Base-by-base conservation (phyloP, 2,888 invertebrate genomes). In the Rhynchonema sp. region DNA sequence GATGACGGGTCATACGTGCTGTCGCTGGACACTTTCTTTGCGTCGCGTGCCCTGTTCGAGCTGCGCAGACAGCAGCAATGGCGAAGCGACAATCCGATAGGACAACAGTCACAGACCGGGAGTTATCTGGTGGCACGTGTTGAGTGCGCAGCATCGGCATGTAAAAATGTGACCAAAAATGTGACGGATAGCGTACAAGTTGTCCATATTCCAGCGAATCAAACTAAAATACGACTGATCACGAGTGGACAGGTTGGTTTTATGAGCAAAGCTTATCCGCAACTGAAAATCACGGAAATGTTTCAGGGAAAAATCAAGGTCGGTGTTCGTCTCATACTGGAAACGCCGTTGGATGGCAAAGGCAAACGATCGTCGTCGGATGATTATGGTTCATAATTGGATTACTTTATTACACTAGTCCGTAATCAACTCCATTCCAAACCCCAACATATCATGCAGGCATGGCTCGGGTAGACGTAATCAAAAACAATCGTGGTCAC, bases 21-120 rank as follows among this genome's bases (percentile, higher is more conserved):
- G 30, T 67, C 68, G 3, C 26, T 70, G 59, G 68, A 69, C 61
- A 66, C 68, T 1, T 69, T 64, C 59, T 68, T 67, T 58, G 70
- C 69, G 0, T 62, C 64, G 22, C 63, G 68, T 22, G 64, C 70
- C 17, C 61, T 70, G 9, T 67, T 65, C 61, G 67, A 65, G 27
- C 68, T 68, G 56, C 60, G 65, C 17, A 49, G n/a, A n/a, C 20
- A 49, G n/a, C 49, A 49, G n/a, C 49, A 49, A 23, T 9, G 20
- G 20, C 13, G 9, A 38, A 20, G 20, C 13, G 38, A 38, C 20
- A 20, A 38, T 38, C 9, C 9, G 38, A 38, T 13, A 38, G 38
- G 38, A 38, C 20, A 13, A 9, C n/a, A n/a, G n/a, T n/a, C n/a
- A n/a, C n/a, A n/a, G n/a, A n/a, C n/a, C n/a, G n/a, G n/a, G n/a